Evolutionary conservation across 2,888 invertebrate species (phyloP).

Genomic region (Sisyra terminalis): DNA sequence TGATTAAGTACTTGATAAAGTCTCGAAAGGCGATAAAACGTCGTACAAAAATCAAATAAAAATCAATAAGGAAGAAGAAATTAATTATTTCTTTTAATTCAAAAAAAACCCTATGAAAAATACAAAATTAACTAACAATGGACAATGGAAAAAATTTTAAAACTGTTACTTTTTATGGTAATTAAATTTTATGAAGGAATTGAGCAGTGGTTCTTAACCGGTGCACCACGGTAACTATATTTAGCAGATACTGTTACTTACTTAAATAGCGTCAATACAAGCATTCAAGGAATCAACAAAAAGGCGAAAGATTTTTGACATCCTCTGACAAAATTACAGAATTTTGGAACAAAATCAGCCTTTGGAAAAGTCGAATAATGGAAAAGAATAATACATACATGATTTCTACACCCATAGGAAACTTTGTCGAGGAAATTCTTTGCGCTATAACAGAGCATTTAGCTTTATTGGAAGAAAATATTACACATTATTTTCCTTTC

Average conservation of each 20-base stretch:
- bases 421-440: not conserved
- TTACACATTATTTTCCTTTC: not conserved
- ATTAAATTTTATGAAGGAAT: too few species aligned
- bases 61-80: too few species aligned
- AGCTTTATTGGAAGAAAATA: not conserved
- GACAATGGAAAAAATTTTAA: too few species aligned
- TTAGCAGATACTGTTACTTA: not conserved
- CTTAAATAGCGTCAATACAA: not conserved
- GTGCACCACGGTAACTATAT: too few species aligned
- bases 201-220: too few species aligned
- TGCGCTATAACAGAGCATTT: not conserved
- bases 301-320: not conserved
- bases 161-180: too few species aligned
- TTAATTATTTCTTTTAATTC: too few species aligned
- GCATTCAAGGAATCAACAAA: conserved; percentile 2
- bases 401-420: not conserved
- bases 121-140: too few species aligned
- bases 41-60: too few species aligned
- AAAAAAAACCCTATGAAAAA: too few species aligned
- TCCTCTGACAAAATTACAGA: not conserved
- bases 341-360: not conserved
- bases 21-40: too few species aligned
- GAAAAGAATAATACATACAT: not conserved
- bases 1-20: too few species aligned
- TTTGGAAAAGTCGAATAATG: not conserved